These are phyloP conservation scores for Rhea americana DNA, from an alignment of 2,113 vertebrate species.

Conservation along the genomic window DNA sequence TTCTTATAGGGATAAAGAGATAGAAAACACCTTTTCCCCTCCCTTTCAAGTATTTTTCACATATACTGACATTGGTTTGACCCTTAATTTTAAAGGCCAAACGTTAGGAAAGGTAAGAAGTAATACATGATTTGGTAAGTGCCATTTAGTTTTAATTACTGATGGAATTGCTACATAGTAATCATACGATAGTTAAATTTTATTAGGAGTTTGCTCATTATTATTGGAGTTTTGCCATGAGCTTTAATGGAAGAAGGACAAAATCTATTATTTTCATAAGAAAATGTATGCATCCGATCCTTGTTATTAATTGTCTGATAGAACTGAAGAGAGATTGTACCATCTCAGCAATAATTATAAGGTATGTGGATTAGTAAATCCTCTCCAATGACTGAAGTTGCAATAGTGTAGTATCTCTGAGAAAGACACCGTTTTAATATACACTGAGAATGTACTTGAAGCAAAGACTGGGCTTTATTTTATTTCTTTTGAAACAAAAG, in stretches of 20 bases:
- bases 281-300: background rate
- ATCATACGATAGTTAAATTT: conserved; percentile 16
- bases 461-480: background rate
- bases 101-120: background rate
- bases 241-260: background rate
- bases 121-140: background rate
- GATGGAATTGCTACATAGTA: background rate
- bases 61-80: background rate
- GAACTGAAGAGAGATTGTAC: background rate
- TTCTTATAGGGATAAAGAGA: background rate
- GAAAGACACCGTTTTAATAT: background rate
- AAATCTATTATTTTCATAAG: background rate
- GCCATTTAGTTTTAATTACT: conserved; percentile 35
- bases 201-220: conserved; percentile 12
- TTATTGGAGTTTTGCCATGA: conserved; percentile 21
- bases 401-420: background rate
- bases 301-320: conserved; percentile 16
- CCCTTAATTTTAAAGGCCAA: background rate
- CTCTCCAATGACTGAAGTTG: background rate
- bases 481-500: background rate
- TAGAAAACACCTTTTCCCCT: background rate
- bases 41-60: background rate
- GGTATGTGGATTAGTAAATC: conserved; percentile 4
- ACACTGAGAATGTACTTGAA: background rate
- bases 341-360: background rate